These are phyloP conservation scores for Hoplodrina ambigua DNA, from an alignment of 2,888 invertebrate species.

Conservation along the genomic window DNA sequence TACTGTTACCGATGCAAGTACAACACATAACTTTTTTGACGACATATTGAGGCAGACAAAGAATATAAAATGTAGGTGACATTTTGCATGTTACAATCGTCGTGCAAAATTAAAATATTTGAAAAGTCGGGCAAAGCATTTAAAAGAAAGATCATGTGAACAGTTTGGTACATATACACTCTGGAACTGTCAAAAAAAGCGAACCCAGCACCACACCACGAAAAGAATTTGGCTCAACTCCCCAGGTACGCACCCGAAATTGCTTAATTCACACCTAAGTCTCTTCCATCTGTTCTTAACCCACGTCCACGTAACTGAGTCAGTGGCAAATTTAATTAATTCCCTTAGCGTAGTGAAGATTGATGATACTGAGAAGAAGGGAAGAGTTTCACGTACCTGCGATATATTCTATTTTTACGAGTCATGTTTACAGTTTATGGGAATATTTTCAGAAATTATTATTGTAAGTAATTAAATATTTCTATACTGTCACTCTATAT, in stretches of 20 bases:
- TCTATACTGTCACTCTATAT: not conserved
- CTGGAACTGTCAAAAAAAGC: too few species aligned
- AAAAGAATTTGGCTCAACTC: not conserved
- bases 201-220: too few species aligned
- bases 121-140: too few species aligned
- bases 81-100: too few species aligned
- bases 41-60: too few species aligned
- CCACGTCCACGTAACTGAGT: constrained; percentile 62
- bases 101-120: too few species aligned
- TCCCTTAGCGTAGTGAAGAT: constrained; percentile 71
- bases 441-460: constrained; percentile 41
- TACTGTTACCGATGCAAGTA: too few species aligned
- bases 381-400: constrained; percentile 66
- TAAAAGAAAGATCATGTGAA: too few species aligned
- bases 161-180: too few species aligned
- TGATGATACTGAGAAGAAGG: constrained; percentile 66
- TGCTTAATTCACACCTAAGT: constrained; percentile 15
- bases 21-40: too few species aligned
- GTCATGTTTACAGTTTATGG: constrained; percentile 9
- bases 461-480: constrained; percentile 11
- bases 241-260: not conserved
- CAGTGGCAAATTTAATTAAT: constrained; percentile 79
- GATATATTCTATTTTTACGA: constrained; percentile 67
- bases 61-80: too few species aligned
- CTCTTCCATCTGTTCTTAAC: constrained; percentile 51